Evolutionary conservation across 2,888 invertebrate genomes (phyloP).

Genomic region (Bhutanitis thaidina): DNA sequence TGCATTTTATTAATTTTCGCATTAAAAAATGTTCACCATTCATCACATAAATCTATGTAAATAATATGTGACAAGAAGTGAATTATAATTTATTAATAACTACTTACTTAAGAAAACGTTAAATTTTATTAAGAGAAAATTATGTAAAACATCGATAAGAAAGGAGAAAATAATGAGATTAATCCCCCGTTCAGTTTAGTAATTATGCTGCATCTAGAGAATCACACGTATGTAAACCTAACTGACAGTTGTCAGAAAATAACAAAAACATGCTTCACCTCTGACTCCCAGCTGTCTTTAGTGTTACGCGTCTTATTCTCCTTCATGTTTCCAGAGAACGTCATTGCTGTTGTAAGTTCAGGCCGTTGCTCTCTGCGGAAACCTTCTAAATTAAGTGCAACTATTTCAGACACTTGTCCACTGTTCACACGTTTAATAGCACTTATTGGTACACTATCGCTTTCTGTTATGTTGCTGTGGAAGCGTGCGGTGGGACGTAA

Average conservation of each 20-base stretch:
- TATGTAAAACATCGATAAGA: constrained; percentile 31
- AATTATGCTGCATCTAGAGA: constrained; percentile 44
- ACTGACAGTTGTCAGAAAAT: constrained; percentile 26
- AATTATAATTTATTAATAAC: too few relatives aligned
- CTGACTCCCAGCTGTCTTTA: constrained; percentile 73
- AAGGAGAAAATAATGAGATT: constrained; percentile 48
- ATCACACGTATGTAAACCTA: constrained; percentile 37
- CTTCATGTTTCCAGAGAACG: constrained; percentile 72
- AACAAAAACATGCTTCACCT: constrained; percentile 52
- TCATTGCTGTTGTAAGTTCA: constrained; percentile 49
- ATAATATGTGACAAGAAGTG: too few relatives aligned
- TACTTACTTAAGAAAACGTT: too few relatives aligned
- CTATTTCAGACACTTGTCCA: constrained; percentile 27
- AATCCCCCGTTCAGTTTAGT: constrained; percentile 37
- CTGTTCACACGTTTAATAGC: constrained; percentile 39
- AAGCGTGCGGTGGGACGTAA: constrained; percentile 42
- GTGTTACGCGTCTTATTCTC: constrained; percentile 65
- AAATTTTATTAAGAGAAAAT: constrained; percentile 45
- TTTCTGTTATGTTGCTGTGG: constrained; percentile 58
- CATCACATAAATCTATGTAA: too few relatives aligned
- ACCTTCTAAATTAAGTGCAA: constrained; percentile 8
- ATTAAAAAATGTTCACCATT: too few relatives aligned
- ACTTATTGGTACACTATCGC: constrained; percentile 56
- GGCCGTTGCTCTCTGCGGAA: constrained; percentile 52
- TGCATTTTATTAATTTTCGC: too few relatives aligned